phyloP scores from a whole-genome alignment of 2,888 invertebrate genomes.

The Eilema depressum region DNA sequence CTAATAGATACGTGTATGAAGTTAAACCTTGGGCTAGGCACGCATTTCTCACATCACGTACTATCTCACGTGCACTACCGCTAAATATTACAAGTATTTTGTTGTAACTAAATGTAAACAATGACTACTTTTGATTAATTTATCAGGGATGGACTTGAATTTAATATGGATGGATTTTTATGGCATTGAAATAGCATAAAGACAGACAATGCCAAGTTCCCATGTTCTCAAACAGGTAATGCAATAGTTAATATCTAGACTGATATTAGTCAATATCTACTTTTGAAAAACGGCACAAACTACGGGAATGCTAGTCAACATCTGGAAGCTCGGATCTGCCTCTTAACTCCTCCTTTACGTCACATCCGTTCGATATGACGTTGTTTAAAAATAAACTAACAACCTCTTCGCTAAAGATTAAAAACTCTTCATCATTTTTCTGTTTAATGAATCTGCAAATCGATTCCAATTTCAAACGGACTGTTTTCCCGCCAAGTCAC shows the following conservation, averaged over 20 bases:
- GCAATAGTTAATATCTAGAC: too few species aligned
- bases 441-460: conserved; percentile 13
- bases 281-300: too few species aligned
- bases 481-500: conserved; percentile 12
- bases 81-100: background rate
- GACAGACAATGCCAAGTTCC: too few species aligned
- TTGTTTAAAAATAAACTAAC: background rate
- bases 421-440: background rate
- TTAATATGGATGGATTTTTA: too few species aligned
- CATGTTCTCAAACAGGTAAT: too few species aligned
- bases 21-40: conserved; percentile 26
- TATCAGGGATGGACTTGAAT: background rate
- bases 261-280: too few species aligned
- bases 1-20: conserved; percentile 22
- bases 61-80: conserved; percentile 15
- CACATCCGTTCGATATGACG: background rate
- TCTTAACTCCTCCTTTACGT: too few species aligned
- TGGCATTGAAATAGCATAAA: too few species aligned
- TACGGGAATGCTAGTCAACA: too few species aligned
- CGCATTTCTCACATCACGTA: conserved; percentile 33
- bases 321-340: too few species aligned
- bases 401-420: background rate
- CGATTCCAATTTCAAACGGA: conserved; percentile 31
- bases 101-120: background rate
- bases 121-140: background rate